phyloP scores from a whole-genome alignment of 1,140 invertebrate species.

The Dendroctonus ponderosae region DNA sequence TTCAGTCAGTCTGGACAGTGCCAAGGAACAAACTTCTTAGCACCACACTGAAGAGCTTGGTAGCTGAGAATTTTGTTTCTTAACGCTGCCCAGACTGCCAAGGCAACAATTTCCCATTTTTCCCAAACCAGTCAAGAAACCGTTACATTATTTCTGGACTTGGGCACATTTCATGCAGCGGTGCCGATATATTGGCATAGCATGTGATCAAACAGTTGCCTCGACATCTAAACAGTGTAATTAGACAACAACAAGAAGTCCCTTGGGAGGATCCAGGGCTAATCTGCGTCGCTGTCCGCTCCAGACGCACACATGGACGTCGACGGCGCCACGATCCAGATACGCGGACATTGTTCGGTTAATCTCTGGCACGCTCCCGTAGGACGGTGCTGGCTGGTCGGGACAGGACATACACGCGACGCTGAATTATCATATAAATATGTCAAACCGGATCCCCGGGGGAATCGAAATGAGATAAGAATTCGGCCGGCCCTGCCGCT shows the following conservation, averaged over 20 bases:
- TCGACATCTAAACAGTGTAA: slow-evolving; percentile 9
- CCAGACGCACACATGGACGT: slow-evolving; percentile 35
- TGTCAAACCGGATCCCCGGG: slow-evolving; percentile 33
- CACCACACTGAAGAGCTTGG: too few relatives aligned
- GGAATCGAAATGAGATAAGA: slow-evolving; percentile 27
- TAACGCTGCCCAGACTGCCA: too few relatives aligned
- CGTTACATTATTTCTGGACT: too few relatives aligned
- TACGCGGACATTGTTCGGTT: slow-evolving; percentile 35
- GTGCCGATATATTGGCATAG: too few relatives aligned
- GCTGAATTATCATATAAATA: slow-evolving; percentile 40
- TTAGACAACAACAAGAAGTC: slow-evolving; percentile 3
- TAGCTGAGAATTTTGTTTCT: too few relatives aligned
- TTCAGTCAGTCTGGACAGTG: too few relatives aligned
- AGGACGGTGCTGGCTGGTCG: slow-evolving; percentile 14
- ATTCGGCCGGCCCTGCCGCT: background rate
- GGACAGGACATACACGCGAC: slow-evolving; percentile 15
- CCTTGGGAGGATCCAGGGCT: slow-evolving; percentile 12
- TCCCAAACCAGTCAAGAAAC: too few relatives aligned
- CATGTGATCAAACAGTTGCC: background rate
- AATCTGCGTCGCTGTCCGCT: slow-evolving; percentile 34
- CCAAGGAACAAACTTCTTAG: too few relatives aligned
- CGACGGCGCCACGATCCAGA: slow-evolving; percentile 25
- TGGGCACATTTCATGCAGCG: too few relatives aligned
- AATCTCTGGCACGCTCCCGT: slow-evolving; percentile 39
- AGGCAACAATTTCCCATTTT: too few relatives aligned